These are phyloP conservation scores for Narcine bancroftii DNA, from an alignment of 2,113 vertebrate genomes.

Conservation along the genomic window DNA sequence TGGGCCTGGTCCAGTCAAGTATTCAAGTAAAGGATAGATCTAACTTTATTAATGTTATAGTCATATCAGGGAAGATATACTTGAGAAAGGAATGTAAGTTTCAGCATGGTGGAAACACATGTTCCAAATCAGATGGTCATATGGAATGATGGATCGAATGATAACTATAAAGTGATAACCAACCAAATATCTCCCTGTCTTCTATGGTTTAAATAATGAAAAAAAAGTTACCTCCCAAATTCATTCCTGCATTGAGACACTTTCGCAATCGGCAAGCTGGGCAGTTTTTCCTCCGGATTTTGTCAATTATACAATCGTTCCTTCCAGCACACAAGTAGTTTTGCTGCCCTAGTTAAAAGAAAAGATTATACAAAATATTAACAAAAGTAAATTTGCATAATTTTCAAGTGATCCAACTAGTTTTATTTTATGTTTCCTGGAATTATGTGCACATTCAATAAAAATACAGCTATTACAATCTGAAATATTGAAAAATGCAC, in stretches of 20 bases:
- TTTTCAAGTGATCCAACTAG: neutral
- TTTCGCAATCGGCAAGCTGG: constrained; percentile 97
- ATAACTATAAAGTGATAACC: neutral
- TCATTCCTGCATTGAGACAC: constrained; percentile 99
- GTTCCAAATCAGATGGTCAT: neutral
- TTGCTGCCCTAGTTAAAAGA: constrained; percentile 80
- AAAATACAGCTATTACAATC: neutral
- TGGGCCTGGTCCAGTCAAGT: neutral
- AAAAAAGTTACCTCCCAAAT: constrained; percentile 82
- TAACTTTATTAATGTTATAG: neutral
- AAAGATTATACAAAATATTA: constrained; percentile 36
- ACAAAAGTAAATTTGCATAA: neutral
- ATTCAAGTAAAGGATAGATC: neutral
- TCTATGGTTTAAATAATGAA: constrained; percentile 41
- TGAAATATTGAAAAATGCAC: neutral
- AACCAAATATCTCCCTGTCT: neutral
- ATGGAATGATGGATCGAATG: neutral
- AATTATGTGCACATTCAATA: neutral
- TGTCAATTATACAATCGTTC: constrained; percentile 98
- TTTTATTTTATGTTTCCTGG: neutral
- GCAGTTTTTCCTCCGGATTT: constrained; percentile 97
- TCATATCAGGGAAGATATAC: neutral
- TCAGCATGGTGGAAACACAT: neutral
- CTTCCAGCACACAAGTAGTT: constrained; percentile 98
- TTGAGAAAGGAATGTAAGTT: neutral